A percentile compares a stretch with the other conserved stretches of the same genome.
These are phyloP conservation scores for Megalurothrips usitatus DNA, from an alignment of 2,888 invertebrate genomes.

Conservation along the genomic window DNA sequence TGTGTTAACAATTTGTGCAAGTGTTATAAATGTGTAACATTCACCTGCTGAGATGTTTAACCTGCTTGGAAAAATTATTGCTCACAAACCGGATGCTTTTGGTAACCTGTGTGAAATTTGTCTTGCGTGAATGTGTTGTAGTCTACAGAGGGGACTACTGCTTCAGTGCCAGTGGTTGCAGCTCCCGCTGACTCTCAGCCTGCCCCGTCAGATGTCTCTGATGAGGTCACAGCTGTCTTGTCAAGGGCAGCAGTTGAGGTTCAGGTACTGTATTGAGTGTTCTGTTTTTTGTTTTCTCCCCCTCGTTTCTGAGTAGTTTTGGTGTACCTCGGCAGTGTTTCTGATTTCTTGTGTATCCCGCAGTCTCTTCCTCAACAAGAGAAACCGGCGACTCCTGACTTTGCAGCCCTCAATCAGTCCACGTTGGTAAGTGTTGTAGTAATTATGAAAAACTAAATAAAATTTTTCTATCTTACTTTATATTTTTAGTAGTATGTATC, in stretches of 20 bases:
- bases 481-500: background rate
- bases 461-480: background rate
- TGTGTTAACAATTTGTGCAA: constrained; percentile 34
- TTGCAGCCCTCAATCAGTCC: constrained; percentile 33
- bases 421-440: background rate
- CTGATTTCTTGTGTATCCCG: background rate
- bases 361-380: constrained; percentile 17
- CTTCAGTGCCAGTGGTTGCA: constrained; percentile 16
- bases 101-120: background rate
- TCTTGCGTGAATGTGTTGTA: constrained; percentile 37
- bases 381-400: constrained; percentile 40
- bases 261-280: constrained; percentile 27
- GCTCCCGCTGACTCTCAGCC: background rate
- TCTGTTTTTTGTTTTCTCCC: constrained; percentile 30
- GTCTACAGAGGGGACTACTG: constrained; percentile 36
- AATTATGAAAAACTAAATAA: background rate
- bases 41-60: too few relatives aligned
- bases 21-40: too few relatives aligned
- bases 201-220: background rate
- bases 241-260: background rate
- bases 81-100: background rate
- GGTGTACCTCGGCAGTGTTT: background rate
- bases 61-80: too few relatives aligned
- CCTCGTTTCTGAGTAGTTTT: background rate
- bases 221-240: background rate